These are phyloP conservation scores for Drosophila neocordata DNA, from an alignment of 1,140 invertebrate genomes.

Conservation along the genomic window DNA sequence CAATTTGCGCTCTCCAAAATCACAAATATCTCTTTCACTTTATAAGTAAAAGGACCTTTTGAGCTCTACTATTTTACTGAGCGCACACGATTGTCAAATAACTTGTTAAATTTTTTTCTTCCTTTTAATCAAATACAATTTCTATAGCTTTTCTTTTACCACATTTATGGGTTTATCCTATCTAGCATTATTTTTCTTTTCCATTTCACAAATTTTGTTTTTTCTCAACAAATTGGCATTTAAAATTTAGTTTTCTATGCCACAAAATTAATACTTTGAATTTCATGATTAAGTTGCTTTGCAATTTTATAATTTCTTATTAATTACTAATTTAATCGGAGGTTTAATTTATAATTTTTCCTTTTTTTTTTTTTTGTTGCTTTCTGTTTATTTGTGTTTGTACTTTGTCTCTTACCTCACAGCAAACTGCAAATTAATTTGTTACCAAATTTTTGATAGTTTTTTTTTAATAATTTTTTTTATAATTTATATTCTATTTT, in stretches of 20 bases:
- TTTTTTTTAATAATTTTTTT: background rate
- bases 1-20: conserved; percentile 22
- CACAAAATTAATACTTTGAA: conserved; percentile 11
- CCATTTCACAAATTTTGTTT: background rate
- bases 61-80: conserved; percentile 10
- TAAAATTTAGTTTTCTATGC: background rate
- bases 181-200: background rate
- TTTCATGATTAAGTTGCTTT: conserved; percentile 12
- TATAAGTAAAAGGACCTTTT: conserved; percentile 28
- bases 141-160: background rate
- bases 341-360: conserved; percentile 13
- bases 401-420: conserved; percentile 7
- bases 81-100: conserved; percentile 53
- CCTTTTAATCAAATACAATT: background rate
- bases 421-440: background rate
- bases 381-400: background rate
- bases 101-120: conserved; percentile 1
- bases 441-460: background rate
- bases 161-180: background rate
- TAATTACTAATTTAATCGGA: conserved; percentile 9
- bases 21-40: conserved; percentile 45
- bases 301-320: conserved; percentile 2
- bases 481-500: background rate
- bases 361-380: conserved; percentile 14
- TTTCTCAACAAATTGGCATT: conserved; percentile 2